These are phyloP conservation scores for Sanderia malayensis DNA, from an alignment of 30 jellyfish, hydroid and myxozoan species.

Conservation along the genomic window DNA sequence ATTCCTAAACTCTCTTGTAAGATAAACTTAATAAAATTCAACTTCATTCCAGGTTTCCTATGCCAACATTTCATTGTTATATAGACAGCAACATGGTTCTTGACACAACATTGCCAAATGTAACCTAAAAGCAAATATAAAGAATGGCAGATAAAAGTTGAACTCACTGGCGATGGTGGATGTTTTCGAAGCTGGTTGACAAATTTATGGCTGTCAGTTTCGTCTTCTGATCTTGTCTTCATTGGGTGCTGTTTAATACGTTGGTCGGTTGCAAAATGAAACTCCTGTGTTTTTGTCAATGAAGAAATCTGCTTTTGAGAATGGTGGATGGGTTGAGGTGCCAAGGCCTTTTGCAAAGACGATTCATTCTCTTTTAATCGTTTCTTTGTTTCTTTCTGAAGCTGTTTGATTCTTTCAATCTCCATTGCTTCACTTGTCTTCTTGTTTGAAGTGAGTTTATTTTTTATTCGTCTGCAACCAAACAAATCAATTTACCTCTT, in stretches of 20 bases:
- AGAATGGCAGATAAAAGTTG: too few relatives aligned
- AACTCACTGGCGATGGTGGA: slow-evolving; percentile 91
- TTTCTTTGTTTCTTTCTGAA: slow-evolving; percentile 72
- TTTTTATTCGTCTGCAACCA: slow-evolving; percentile 33
- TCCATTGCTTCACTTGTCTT: slow-evolving; percentile 69
- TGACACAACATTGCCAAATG: too few relatives aligned
- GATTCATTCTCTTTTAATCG: slow-evolving; percentile 51
- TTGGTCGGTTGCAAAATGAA: slow-evolving; percentile 87
- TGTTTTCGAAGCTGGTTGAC: slow-evolving; percentile 76
- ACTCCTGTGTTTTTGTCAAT: slow-evolving; percentile 73
- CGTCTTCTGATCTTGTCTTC: slow-evolving; percentile 59
- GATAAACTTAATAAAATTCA: too few relatives aligned
- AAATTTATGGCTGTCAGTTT: slow-evolving; percentile 32
- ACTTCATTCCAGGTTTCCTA: too few relatives aligned
- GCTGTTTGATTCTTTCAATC: slow-evolving; percentile 56
- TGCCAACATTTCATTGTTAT: too few relatives aligned
- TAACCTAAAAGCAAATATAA: too few relatives aligned
- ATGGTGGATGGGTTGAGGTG: slow-evolving; percentile 64
- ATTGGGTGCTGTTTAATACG: slow-evolving; percentile 72
- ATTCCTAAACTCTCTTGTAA: too few relatives aligned
- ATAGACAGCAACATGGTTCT: too few relatives aligned
- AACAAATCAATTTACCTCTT: too few relatives aligned
- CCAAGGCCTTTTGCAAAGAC: slow-evolving; percentile 58
- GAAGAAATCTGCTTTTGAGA: slow-evolving; percentile 37
- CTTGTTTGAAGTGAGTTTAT: slow-evolving; percentile 3